Conservation (phyloP, 2,113 vertebrate genomes). For the Canis aureus region DNA sequence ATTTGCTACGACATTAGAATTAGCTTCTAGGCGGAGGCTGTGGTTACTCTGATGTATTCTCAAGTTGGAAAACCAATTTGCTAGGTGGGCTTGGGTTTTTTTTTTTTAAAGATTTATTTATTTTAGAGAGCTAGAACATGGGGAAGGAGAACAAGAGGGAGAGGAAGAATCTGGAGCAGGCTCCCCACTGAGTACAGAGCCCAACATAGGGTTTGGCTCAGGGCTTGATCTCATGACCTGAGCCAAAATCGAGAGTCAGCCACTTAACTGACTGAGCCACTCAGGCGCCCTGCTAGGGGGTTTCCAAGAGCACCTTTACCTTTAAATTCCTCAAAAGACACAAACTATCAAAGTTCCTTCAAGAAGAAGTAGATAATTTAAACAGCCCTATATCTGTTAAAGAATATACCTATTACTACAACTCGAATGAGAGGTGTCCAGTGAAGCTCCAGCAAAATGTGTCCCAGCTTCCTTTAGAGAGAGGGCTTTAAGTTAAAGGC, state of each 20-base stretch:
- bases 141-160: background rate
- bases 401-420: background rate
- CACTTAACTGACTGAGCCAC: background rate
- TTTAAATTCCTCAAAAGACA: slow-evolving; percentile 11
- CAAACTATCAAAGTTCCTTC: background rate
- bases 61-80: background rate
- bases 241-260: background rate
- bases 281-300: background rate
- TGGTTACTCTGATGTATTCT: background rate
- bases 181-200: background rate
- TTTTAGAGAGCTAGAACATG: background rate
- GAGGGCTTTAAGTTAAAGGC: background rate
- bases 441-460: background rate
- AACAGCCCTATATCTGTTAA: background rate
- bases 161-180: background rate
- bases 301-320: background rate
- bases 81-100: background rate
- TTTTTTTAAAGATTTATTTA: background rate
- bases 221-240: background rate
- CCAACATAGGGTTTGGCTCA: background rate
- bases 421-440: background rate
- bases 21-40: background rate
- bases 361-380: background rate
- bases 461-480: background rate
- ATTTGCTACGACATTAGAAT: background rate